phyloP scores from a whole-genome alignment of 2,113 vertebrate genomes.

The Laterallus jamaicensis region DNA sequence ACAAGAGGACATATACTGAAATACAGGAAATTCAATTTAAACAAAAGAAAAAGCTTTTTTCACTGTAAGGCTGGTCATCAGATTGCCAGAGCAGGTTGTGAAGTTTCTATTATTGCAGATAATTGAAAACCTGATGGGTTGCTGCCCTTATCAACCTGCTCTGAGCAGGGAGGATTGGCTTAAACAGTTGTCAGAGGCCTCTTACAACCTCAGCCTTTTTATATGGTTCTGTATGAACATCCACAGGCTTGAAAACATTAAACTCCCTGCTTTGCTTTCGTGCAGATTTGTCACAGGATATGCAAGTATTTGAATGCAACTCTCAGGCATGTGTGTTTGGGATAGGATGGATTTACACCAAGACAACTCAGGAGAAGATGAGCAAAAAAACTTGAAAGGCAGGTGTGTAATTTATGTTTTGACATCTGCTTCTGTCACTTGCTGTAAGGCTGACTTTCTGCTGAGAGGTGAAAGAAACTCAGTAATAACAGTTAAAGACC shows the following conservation, averaged over 20 bases:
- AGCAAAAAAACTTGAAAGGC: neutral
- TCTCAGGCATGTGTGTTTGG: neutral
- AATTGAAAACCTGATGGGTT: neutral
- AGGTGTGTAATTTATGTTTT: neutral
- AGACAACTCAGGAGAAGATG: neutral
- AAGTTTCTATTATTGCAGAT: neutral
- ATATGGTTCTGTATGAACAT: neutral
- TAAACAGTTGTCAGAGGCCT: neutral
- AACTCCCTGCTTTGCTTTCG: neutral
- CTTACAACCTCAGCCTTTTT: neutral
- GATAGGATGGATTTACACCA: neutral
- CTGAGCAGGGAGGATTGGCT: neutral
- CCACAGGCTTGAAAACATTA: neutral
- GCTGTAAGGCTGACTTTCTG: neutral
- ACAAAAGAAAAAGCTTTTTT: neutral
- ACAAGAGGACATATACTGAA: neutral
- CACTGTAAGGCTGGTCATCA: neutral
- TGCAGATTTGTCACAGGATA: neutral
- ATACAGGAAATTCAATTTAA: neutral
- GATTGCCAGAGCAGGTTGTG: neutral
- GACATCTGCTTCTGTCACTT: neutral
- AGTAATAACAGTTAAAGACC: neutral
- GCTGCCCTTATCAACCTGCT: neutral
- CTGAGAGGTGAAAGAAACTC: neutral
- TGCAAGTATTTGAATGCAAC: neutral